These are phyloP conservation scores for Pedicia rivosa DNA, from an alignment of 2,888 invertebrate genomes.

Conservation along the genomic window DNA sequence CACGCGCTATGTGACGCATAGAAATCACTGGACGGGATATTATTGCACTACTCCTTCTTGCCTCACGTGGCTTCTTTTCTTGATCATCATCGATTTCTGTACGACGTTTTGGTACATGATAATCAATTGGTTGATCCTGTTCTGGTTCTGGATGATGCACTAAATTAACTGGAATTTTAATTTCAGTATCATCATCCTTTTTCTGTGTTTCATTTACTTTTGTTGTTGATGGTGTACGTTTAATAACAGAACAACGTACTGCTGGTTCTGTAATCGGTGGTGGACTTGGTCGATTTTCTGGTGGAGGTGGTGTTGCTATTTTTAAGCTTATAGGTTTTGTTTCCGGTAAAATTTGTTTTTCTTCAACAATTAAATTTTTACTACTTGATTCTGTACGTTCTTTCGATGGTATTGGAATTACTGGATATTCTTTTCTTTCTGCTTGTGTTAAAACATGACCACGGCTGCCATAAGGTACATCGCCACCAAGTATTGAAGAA, in stretches of 20 bases:
- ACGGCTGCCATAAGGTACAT: slow-evolving; percentile 65
- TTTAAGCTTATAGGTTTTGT: slow-evolving; percentile 40
- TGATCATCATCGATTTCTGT: slow-evolving; percentile 31
- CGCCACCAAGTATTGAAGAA: slow-evolving; percentile 66
- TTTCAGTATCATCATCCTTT: slow-evolving; percentile 34
- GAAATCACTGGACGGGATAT: slow-evolving; percentile 35
- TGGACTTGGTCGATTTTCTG: slow-evolving; percentile 32
- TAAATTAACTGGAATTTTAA: slow-evolving; percentile 36
- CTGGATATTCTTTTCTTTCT: slow-evolving; percentile 63
- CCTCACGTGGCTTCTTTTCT: slow-evolving; percentile 50
- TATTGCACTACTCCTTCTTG: slow-evolving; percentile 48
- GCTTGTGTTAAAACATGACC: slow-evolving; percentile 66
- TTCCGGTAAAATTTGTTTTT: slow-evolving; percentile 44
- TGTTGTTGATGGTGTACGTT: slow-evolving; percentile 48
- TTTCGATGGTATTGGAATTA: slow-evolving; percentile 22
- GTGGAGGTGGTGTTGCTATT: slow-evolving; percentile 35
- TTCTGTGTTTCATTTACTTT: slow-evolving; percentile 19
- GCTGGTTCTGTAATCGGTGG: slow-evolving; percentile 49
- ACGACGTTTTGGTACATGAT: slow-evolving; percentile 68
- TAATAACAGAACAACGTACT: slow-evolving; percentile 65
- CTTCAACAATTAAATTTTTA: slow-evolving; percentile 39
- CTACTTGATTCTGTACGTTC: slow-evolving; percentile 38
- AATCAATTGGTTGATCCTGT: slow-evolving; percentile 79
- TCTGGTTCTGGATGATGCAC: slow-evolving; percentile 40
- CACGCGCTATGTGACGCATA: slow-evolving; percentile 35